Conservation (phyloP, 1,140 invertebrate species). For the Centruroides sculpturatus region DNA sequence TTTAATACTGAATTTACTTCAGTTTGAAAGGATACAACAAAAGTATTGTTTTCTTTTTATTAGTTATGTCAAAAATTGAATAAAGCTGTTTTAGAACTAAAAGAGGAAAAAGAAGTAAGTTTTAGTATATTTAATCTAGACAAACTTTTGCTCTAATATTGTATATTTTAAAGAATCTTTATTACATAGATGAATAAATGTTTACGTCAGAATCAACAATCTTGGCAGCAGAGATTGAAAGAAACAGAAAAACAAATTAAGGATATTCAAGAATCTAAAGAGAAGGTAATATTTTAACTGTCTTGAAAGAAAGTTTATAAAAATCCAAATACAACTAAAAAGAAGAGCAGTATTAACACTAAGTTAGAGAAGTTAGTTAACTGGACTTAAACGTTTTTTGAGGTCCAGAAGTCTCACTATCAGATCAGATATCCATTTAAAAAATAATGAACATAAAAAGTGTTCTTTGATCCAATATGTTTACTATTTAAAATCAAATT, state of each 20-base stretch:
- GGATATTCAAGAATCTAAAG: constrained; percentile 39
- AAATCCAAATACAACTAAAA: background rate
- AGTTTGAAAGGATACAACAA: background rate
- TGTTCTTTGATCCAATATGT: too few species aligned
- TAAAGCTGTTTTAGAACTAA: constrained; percentile 10
- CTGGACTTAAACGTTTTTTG: too few species aligned
- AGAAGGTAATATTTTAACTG: constrained; percentile 29
- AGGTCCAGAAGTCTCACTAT: too few species aligned
- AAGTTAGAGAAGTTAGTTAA: too few species aligned
- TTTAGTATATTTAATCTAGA: background rate
- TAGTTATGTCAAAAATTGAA: constrained; percentile 12
- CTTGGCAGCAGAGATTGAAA: constrained; percentile 53
- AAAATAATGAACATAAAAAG: too few species aligned
- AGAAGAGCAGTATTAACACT: too few species aligned
- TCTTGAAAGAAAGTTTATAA: background rate
- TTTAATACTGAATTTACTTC: too few species aligned
- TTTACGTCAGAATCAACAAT: constrained; percentile 56
- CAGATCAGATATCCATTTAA: too few species aligned
- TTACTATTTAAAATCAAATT: too few species aligned
- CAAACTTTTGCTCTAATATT: background rate
- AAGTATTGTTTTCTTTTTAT: background rate
- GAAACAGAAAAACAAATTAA: constrained; percentile 46
- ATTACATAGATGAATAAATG: constrained; percentile 37
- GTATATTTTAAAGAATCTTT: constrained; percentile 47
- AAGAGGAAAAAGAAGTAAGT: constrained; percentile 19